Conservation (phyloP, 2,113 vertebrate species). For the Nettapus auritus region DNA sequence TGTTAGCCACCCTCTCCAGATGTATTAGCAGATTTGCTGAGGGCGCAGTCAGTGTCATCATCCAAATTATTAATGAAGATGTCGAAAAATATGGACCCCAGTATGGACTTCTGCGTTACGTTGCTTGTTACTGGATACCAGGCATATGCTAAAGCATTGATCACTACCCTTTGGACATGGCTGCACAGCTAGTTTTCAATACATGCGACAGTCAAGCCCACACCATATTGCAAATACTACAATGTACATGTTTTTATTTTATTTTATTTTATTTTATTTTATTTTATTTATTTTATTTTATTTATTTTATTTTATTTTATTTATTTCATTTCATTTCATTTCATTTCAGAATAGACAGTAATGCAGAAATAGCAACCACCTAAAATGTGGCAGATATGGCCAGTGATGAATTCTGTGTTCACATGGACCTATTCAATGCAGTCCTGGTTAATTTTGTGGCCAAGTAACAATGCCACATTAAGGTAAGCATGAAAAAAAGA, state of each 20-base stretch:
- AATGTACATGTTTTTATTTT: not conserved
- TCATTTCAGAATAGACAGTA: not conserved
- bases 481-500: not conserved
- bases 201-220: not conserved
- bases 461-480: not conserved
- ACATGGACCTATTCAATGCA: not conserved
- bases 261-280: too few relatives aligned
- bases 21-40: not conserved
- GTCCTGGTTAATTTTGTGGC: not conserved
- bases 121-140: not conserved
- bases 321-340: too few relatives aligned
- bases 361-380: not conserved
- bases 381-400: not conserved
- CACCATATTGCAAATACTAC: not conserved
- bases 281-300: too few relatives aligned
- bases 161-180: not conserved
- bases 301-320: too few relatives aligned
- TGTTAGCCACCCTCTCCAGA: not conserved
- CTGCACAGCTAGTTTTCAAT: not conserved
- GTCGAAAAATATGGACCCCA: not conserved
- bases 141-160: not conserved
- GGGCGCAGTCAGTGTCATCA: not conserved
- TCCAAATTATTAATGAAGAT: not conserved
- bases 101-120: not conserved
- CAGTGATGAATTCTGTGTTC: not conserved